Percentiles rank a stretch among this genome's conserved stretches.
Evolutionary conservation across 2,113 vertebrate genomes (phyloP).

Genomic region (Trogon melanurus): DNA sequence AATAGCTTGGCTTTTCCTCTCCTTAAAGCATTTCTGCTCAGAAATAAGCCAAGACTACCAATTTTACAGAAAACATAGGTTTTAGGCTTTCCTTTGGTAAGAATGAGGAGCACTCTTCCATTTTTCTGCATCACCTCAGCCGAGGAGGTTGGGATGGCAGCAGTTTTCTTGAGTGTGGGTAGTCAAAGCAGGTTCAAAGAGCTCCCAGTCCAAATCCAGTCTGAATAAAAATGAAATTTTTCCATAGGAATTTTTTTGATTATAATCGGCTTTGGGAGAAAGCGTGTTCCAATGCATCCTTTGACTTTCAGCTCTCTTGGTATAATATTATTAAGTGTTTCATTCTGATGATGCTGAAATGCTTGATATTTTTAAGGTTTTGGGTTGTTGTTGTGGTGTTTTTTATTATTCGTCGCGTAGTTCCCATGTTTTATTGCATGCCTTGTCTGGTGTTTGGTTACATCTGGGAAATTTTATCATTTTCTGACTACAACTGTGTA

Average conservation of each 20-base stretch:
- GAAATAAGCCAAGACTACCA: neutral
- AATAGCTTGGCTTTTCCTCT: constrained; percentile 24
- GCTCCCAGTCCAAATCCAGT: neutral
- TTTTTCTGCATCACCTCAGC: neutral
- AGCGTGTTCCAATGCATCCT: accelerated
- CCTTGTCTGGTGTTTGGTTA: neutral
- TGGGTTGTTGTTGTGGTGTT: neutral
- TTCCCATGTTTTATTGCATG: neutral
- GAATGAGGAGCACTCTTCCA: neutral
- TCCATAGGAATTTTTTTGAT: neutral
- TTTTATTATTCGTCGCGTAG: neutral
- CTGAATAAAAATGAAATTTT: neutral
- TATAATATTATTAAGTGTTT: neutral
- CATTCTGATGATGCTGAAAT: neutral
- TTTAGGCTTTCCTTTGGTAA: neutral
- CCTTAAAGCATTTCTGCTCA: neutral
- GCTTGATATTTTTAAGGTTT: neutral
- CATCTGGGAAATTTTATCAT: neutral
- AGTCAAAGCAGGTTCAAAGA: neutral
- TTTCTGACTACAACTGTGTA: neutral
- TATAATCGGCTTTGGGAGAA: neutral
- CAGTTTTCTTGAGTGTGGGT: neutral
- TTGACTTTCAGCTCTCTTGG: neutral
- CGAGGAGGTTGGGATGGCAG: neutral
- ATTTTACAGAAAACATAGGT: neutral